Evolutionary conservation across 2,888 invertebrate species (phyloP), one percentile per base, ranked within the genome.

Genomic region (Melikaiella ostensackeni): DNA sequence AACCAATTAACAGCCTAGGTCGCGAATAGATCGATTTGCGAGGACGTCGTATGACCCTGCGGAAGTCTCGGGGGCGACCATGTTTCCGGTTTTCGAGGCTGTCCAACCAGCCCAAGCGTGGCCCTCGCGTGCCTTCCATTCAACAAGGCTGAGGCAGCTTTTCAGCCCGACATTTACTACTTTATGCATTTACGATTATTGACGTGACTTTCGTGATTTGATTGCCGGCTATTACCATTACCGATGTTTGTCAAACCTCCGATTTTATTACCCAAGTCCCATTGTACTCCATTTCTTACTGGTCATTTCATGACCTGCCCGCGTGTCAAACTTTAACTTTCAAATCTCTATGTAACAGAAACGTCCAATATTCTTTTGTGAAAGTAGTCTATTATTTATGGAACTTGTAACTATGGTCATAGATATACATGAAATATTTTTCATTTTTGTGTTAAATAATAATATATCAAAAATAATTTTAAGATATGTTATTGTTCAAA

Each of bases 31-130:
- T 70, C 70, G 70, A 70, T 70, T n/a, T 21, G 46, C 70, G 50
- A 55, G 50, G 70, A 30, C 46, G 13, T 33, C n/a, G 50, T 27
- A 50, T 33, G 70, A 50, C 70, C 70, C 70, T 50, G 70, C n/a
- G n/a, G 50, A 70, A 70, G 70, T 33, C 50, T 24, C 50, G 50
- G 70, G 70, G 70, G 70, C 70, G 50, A 70, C 70, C 66, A 46
- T 66, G 70, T 70, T 70, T 70, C 70, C 70, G 70, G 70, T 70
- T 33, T 70, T 70, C 70, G 70, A 70, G 70, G 70, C 55, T 70
- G 70, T 70, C 70, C 50, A 70, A 70, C 46, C 70, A 50, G 30
- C 33, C 50, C 70, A 70, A 70, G 70, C 70, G 70, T 70, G 70
- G 70, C 70, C 70, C 70, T 70, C 70, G 70, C 70, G 70, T 70